Base-by-base conservation (phyloP, 2,888 invertebrate species). In the Thelaira solivaga region DNA sequence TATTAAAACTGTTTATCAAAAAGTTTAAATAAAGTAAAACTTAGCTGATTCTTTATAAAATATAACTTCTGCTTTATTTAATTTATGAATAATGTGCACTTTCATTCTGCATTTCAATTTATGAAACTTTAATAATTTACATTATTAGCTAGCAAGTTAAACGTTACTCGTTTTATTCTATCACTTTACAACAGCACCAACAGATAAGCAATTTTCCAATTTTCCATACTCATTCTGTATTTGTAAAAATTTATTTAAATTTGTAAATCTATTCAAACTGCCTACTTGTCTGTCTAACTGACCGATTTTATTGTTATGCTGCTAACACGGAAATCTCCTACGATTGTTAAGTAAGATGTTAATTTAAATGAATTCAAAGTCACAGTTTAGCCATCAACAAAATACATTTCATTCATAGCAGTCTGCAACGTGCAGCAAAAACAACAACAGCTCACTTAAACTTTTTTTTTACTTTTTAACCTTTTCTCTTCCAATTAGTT, bases 401-500 rank as follows among this genome's bases (percentile, higher is more conserved):
- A 36, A 45, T 3, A 24, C 8, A 16, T 4, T 49, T 36, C 36
- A 43, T 41, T 31, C 34, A 45, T 13, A 10, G 16, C 36, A 20
- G 39, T 31, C 22, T 36, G 20, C 24, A 55, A 62, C 36, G 45
- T 36, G n/a, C 53, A 64, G 7, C 11, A n/a, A n/a, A n/a, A n/a
- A n/a, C 62, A 47, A 47, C 13, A 72, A 47, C 36, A 72, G 64
- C 55, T 72, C 72, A 72, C 47, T 72, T 72, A 47, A 64, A 55
- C 29, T 57, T n/a, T n/a, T n/a, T n/a, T n/a, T n/a, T 55, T 47
- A 72, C 29, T 29, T 64, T 31, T 72, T 47, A 64, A 64, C 72
- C 55, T 72, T 45, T 64, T 57, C 55, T 55, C 22, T 5, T 55
- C 72, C 64, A 64, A 72, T 72, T 72, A 72, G 72, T 72, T 64